Conservation (phyloP, 2,797 vertebrate genomes). For the Morelia viridis region DNA sequence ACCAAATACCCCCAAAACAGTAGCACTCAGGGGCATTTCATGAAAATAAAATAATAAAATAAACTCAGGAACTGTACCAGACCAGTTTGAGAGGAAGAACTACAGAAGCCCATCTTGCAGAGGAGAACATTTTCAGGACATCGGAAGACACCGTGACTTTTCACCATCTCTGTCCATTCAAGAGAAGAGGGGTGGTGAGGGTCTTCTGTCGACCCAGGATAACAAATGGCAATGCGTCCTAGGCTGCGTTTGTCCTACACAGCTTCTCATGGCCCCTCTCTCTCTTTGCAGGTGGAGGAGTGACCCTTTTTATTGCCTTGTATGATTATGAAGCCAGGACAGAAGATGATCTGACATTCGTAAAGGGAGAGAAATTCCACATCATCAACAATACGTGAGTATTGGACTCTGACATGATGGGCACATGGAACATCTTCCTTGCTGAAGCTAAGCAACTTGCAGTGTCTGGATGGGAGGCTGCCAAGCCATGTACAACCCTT, state of each 20-base stretch:
- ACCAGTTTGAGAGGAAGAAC: neutral
- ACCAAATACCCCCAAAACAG: neutral
- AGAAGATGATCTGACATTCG: constrained; percentile 90
- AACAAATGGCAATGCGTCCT: neutral
- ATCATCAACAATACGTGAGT: constrained; percentile 96
- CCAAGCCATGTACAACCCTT: neutral
- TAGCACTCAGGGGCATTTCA: neutral
- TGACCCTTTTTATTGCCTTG: constrained; percentile 89
- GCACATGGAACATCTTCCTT: neutral
- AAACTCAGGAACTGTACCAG: neutral
- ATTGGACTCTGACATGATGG: neutral
- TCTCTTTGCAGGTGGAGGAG: constrained; percentile 79
- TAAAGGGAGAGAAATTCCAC: constrained; percentile 96
- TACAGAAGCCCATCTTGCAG: neutral
- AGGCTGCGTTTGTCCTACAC: neutral
- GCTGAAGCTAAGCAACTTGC: neutral
- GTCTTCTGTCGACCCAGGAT: neutral
- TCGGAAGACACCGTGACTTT: neutral
- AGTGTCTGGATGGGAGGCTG: neutral
- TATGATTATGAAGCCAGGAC: constrained; percentile 95
- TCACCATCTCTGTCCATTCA: neutral
- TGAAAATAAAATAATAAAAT: neutral
- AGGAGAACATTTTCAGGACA: neutral
- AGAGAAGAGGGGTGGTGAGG: neutral
- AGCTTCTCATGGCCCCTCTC: neutral